A percentile compares a stretch with the other conserved stretches of the same genome.
phyloP scores from a whole-genome alignment of 1,140 invertebrate species.

The Helicoverpa armigera region DNA sequence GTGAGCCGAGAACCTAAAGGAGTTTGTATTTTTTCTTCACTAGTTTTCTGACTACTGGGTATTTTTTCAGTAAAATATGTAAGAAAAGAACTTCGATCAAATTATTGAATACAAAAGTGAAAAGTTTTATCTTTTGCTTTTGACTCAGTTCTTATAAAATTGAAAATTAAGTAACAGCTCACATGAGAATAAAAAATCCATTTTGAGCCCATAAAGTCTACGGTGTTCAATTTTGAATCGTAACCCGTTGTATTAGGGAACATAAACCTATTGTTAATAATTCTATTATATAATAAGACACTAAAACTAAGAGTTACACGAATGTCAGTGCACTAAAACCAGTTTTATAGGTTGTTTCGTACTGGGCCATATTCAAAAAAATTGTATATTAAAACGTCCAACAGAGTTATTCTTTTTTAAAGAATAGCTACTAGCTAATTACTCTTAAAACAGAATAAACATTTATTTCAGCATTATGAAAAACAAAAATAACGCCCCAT shows the following conservation, averaged over 20 bases:
- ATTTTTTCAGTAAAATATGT: neutral
- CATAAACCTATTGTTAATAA: slow-evolving; percentile 36
- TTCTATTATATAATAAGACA: slow-evolving; percentile 41
- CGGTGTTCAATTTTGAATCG: slow-evolving; percentile 22
- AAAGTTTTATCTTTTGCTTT: neutral
- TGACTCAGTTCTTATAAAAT: neutral
- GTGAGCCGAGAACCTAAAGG: slow-evolving; percentile 9
- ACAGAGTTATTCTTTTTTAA: too few relatives aligned
- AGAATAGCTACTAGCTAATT: too few relatives aligned
- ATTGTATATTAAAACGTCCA: too few relatives aligned
- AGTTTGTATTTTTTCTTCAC: neutral
- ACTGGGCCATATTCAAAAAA: too few relatives aligned
- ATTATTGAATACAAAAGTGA: too few relatives aligned
- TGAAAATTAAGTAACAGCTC: neutral
- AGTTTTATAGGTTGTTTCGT: slow-evolving; percentile 70
- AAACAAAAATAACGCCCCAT: too few relatives aligned
- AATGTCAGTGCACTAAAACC: slow-evolving; percentile 67
- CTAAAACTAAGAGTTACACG: slow-evolving; percentile 54
- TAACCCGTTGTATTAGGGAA: slow-evolving; percentile 26
- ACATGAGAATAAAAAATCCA: slow-evolving; percentile 14
- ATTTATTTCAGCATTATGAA: too few relatives aligned
- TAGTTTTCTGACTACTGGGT: neutral
- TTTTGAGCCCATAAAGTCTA: neutral
- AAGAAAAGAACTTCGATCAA: too few relatives aligned
- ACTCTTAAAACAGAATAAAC: too few relatives aligned